These are phyloP conservation scores for Acridotheres tristis DNA, from an alignment of 2,797 vertebrate genomes.

Conservation along the genomic window DNA sequence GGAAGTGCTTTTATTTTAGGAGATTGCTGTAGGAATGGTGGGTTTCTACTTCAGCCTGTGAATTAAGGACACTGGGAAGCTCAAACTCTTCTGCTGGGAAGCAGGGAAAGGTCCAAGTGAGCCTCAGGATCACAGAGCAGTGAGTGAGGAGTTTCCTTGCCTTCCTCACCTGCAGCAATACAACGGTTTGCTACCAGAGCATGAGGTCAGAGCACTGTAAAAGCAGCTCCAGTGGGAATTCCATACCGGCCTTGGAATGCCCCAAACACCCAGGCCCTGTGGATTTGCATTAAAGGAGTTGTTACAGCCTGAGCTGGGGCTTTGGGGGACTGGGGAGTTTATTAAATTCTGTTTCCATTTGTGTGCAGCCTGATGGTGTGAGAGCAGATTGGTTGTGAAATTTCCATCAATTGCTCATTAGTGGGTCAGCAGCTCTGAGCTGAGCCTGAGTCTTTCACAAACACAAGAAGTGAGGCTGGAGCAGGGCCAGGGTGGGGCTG, in stretches of 20 bases:
- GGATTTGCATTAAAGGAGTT: neutral
- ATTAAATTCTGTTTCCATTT: neutral
- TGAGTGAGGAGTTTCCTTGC: neutral
- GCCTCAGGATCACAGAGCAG: neutral
- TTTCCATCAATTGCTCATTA: neutral
- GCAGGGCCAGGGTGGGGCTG: neutral
- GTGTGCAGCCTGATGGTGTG: neutral
- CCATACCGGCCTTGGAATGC: neutral
- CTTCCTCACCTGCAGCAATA: neutral
- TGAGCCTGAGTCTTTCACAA: neutral
- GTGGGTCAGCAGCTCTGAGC: neutral
- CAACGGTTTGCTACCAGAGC: neutral
- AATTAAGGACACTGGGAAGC: neutral
- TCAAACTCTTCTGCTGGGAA: neutral
- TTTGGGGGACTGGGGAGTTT: neutral
- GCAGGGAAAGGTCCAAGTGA: neutral
- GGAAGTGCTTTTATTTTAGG: neutral
- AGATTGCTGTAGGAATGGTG: neutral
- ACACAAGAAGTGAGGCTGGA: neutral
- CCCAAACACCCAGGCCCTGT: accelerated
- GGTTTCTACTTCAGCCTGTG: neutral
- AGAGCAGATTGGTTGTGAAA: constrained; percentile 21
- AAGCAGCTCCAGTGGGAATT: neutral
- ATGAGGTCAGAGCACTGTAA: neutral
- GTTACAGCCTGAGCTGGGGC: neutral